Conservation (phyloP, 1,140 invertebrate genomes). For the Anoplolepis gracilipes region DNA sequence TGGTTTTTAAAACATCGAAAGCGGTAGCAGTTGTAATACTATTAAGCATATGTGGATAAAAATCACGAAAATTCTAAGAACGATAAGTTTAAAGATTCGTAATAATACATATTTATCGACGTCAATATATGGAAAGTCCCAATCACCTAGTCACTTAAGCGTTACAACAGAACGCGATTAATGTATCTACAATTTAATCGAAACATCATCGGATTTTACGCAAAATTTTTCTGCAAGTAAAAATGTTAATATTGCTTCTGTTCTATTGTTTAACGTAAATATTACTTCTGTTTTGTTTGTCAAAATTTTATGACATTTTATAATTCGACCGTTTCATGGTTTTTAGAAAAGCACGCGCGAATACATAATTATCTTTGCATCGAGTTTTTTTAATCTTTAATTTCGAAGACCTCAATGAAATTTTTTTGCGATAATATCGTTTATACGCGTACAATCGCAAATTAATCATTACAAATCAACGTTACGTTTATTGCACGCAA, state of each 20-base stretch:
- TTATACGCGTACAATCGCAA: neutral
- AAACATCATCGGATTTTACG: neutral
- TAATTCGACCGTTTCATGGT: neutral
- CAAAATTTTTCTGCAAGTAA: neutral
- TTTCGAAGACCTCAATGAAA: neutral
- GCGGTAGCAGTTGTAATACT: neutral
- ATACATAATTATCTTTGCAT: neutral
- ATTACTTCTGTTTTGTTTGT: neutral
- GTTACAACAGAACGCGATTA: neutral
- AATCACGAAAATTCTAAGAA: neutral
- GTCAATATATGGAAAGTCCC: neutral
- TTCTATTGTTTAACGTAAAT: too few species aligned
- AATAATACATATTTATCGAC: neutral
- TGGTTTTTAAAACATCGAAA: neutral
- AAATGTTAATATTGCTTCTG: neutral
- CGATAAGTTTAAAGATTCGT: neutral
- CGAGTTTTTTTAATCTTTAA: neutral
- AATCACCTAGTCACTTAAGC: neutral
- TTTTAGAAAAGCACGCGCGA: neutral
- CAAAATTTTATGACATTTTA: neutral
- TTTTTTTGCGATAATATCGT: slow-evolving; percentile 15
- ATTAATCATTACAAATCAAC: slow-evolving; percentile 4
- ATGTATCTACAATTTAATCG: slow-evolving; percentile 2
- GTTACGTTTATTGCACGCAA: neutral
- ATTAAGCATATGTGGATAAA: neutral